A percentile compares a stretch with the other conserved stretches of the same genome.
phyloP scores from a whole-genome alignment of 2,888 invertebrate species.

The Polyploca ridens region DNA sequence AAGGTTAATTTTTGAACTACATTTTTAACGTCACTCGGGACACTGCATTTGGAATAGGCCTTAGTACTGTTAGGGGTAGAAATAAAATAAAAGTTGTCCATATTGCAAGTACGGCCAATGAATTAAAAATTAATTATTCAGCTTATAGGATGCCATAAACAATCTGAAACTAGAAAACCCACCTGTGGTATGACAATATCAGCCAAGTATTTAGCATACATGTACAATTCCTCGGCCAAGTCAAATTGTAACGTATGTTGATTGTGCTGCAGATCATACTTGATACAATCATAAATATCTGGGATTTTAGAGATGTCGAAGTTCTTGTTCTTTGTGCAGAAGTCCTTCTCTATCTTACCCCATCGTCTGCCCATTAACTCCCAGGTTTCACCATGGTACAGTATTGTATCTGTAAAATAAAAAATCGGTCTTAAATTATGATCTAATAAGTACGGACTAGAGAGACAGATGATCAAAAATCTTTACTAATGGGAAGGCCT shows the following conservation, averaged over 20 bases:
- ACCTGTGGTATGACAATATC: slow-evolving; percentile 99
- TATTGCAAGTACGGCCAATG: too few relatives aligned
- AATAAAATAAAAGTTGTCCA: neutral
- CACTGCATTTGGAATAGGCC: too few relatives aligned
- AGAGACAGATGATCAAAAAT: too few relatives aligned
- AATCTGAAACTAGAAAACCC: slow-evolving; percentile 18
- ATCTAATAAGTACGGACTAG: too few relatives aligned
- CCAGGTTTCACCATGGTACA: slow-evolving; percentile 99
- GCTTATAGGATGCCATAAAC: too few relatives aligned
- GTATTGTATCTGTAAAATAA: slow-evolving; percentile 88
- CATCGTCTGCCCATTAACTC: slow-evolving; percentile 98
- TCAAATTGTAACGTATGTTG: slow-evolving; percentile 97
- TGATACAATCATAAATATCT: slow-evolving; percentile 99
- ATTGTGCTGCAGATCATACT: slow-evolving; percentile 99
- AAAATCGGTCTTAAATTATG: neutral
- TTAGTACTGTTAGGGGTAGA: neutral
- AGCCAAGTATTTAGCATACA: slow-evolving; percentile 98
- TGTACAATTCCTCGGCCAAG: slow-evolving; percentile 96
- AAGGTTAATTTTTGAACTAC: too few relatives aligned
- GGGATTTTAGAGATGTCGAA: slow-evolving; percentile 99
- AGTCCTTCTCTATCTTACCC: slow-evolving; percentile 99
- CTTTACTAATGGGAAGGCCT: too few relatives aligned
- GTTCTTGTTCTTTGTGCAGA: slow-evolving; percentile 94
- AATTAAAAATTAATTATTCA: too few relatives aligned
- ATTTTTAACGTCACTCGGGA: too few relatives aligned